These are phyloP conservation scores for Lithobates sylvaticus DNA, from an alignment of 2,797 vertebrate species.

Conservation along the genomic window DNA sequence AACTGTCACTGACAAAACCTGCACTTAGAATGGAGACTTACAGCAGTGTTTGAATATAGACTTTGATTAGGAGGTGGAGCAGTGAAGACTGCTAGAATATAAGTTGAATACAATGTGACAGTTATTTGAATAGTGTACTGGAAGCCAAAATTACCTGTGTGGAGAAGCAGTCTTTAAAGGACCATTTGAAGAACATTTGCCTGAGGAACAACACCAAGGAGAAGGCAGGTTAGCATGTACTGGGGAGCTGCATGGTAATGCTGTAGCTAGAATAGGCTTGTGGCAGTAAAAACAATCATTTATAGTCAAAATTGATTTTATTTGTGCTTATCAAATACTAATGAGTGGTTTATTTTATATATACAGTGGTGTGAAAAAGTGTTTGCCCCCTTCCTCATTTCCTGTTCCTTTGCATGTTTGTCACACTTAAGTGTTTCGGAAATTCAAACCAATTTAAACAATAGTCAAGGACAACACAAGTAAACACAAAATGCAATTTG, in stretches of 20 bases:
- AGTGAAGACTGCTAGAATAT: conserved; percentile 4
- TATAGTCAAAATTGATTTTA: background rate
- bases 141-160: conserved; percentile 3
- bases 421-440: no score
- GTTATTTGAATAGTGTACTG: conserved; percentile 25
- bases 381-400: no score
- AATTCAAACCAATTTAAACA: no score
- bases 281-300: background rate
- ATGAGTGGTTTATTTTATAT: background rate
- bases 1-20: conserved; percentile 14
- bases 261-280: background rate
- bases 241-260: background rate
- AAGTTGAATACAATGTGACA: conserved; percentile 21
- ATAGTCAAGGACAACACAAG: no score
- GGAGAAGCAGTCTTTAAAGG: conserved; percentile 8
- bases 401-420: no score
- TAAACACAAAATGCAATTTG: no score
- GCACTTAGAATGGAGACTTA: conserved; percentile 10
- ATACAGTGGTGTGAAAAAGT: no score
- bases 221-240: background rate
- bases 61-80: conserved; percentile 38
- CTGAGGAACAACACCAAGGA: background rate
- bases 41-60: conserved; percentile 20
- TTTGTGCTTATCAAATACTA: background rate
- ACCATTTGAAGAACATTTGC: conserved; percentile 11